phyloP scores from a whole-genome alignment of 2,797 vertebrate genomes.

The Poecilia gillii region DNA sequence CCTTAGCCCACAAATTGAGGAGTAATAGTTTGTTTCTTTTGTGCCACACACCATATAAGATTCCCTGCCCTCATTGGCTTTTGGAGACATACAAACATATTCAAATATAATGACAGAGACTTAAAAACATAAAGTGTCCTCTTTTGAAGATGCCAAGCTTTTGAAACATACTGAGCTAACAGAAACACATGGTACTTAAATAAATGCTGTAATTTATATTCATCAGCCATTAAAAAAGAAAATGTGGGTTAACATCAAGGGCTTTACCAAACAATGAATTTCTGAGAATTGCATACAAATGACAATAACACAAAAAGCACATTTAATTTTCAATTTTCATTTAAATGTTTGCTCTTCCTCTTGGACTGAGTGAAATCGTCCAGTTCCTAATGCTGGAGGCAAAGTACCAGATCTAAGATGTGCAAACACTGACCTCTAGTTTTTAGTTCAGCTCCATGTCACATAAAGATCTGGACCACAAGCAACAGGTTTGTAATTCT shows the following conservation, averaged over 20 bases:
- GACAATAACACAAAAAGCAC: background rate
- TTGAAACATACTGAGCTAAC: background rate
- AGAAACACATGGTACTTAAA: background rate
- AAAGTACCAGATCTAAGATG: background rate
- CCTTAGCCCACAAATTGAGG: too few species aligned
- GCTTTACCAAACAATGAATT: background rate
- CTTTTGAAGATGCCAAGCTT: background rate
- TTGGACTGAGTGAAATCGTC: background rate
- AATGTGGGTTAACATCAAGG: background rate
- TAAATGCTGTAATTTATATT: background rate
- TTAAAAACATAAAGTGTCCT: background rate
- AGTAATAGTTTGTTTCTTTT: too few species aligned
- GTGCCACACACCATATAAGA: too few species aligned
- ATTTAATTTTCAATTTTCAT: background rate
- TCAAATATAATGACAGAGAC: too few species aligned
- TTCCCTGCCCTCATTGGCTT: too few species aligned
- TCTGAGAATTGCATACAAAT: background rate
- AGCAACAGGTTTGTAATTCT: background rate
- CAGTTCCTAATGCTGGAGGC: background rate
- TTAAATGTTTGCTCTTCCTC: background rate
- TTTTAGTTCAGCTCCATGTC: background rate
- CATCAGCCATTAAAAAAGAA: background rate
- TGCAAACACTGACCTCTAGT: background rate
- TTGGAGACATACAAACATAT: too few species aligned
- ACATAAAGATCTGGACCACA: background rate